Evolutionary conservation across 2,113 vertebrate species (phyloP), one percentile per base, ranked within the genome.

Genomic region (Dipodomys merriami): DNA sequence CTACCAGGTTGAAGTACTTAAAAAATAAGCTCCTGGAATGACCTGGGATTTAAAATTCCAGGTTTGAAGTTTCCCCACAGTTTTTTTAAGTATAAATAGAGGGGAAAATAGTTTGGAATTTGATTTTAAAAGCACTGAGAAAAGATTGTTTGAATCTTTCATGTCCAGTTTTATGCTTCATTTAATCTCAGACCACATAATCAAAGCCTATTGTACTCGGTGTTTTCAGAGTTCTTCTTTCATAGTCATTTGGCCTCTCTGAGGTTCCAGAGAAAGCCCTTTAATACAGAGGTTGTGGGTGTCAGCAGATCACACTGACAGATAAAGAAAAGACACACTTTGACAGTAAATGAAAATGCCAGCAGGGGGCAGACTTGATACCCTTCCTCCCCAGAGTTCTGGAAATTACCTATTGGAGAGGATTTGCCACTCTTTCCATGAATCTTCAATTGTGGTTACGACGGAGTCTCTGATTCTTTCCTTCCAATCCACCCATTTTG

Each of bases 131-230:
- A 78, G 19, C 5, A 33, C 30, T 57, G 19, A 30, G 19, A 27
- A 81, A 93, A 35, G 15, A 22, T 1, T 25, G 18, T 82, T 83
- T 95, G 65, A 76, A 68, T 57, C 73, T 96, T 84, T 82, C 57
- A 33, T 27, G 20, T 27, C 23, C 60, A 71, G 49, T 35, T 84
- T 62, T 79, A 23, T 35, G 0, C 49, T 64, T 44, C 33, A 20
- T 88, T 92, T 22, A 2, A 0, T 76, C 84, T 90, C 67, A 93
- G 82, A 60, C 18, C 74, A 64, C 22, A 65, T 16, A 67, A 44
- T 82, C 64, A 87, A 69, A 82, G 60, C 44, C 64, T 25, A 49
- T 30, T 9, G 5, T 20, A 77, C 1, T 4, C 29, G 19, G 5
- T 27, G 15, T 44, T 78, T 91, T 85, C 60, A 69, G 62, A n/a